Conservation (phyloP, 2,797 vertebrate genomes). For the Siniperca scherzeri region DNA sequence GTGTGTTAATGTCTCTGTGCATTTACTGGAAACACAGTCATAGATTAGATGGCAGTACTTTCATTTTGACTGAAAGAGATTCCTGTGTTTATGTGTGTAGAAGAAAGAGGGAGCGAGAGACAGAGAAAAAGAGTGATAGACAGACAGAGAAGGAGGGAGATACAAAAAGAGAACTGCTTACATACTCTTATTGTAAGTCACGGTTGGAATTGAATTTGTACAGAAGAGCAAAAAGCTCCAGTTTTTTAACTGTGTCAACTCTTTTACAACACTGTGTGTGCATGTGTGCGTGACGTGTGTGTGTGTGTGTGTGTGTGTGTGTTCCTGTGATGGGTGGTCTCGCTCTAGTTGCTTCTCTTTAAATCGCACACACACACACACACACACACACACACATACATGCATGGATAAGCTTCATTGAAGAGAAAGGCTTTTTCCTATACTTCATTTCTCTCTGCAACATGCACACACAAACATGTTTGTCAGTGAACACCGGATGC, state of each 20-base stretch:
- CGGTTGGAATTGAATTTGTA: slow-evolving; percentile 68
- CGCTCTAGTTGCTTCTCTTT: slow-evolving; percentile 63
- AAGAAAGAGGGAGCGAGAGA: not conserved
- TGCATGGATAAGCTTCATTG: slow-evolving; percentile 53
- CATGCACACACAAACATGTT: slow-evolving; percentile 46
- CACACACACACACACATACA: slow-evolving; percentile 17
- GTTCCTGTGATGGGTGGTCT: slow-evolving; percentile 57
- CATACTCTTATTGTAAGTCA: slow-evolving; percentile 61
- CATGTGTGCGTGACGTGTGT: not conserved
- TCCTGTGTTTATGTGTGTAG: not conserved
- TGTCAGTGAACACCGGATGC: slow-evolving; percentile 24
- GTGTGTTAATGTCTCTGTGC: slow-evolving; percentile 33
- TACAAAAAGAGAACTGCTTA: slow-evolving; percentile 61
- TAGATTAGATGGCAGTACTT: slow-evolving; percentile 37
- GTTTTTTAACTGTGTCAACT: slow-evolving; percentile 64
- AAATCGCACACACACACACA: slow-evolving; percentile 34
- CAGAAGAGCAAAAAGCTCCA: slow-evolving; percentile 54
- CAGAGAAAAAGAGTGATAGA: slow-evolving; percentile 16
- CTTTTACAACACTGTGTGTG: slow-evolving; percentile 41
- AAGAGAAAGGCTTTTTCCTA: slow-evolving; percentile 32
- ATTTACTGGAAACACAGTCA: slow-evolving; percentile 40
- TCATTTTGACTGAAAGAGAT: slow-evolving; percentile 30
- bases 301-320: slow-evolving; percentile 7
- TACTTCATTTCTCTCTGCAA: slow-evolving; percentile 49
- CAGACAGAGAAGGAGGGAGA: slow-evolving; percentile 30